phyloP scores from a whole-genome alignment of 2,888 invertebrate species.

The Synanthedon myopaeformis region DNA sequence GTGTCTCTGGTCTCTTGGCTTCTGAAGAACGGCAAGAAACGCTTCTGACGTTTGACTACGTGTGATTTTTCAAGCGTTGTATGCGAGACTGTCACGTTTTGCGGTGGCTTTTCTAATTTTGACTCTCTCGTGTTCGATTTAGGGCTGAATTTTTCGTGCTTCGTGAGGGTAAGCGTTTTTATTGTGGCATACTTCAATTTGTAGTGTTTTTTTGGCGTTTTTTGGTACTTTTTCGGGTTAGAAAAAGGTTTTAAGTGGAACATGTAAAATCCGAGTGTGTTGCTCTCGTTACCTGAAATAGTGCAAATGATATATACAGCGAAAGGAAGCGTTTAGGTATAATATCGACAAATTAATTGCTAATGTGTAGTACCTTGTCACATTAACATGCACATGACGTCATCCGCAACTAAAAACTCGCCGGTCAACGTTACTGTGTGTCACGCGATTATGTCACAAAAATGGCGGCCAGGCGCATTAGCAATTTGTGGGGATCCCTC shows the following conservation, averaged over 20 bases:
- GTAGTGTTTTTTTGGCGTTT: background rate
- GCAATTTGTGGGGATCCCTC: no score
- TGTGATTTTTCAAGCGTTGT: conserved; percentile 2
- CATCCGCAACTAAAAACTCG: no score
- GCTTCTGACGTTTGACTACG: conserved; percentile 23
- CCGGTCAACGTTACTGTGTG: no score
- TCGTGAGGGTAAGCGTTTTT: background rate
- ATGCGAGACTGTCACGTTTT: background rate
- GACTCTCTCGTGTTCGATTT: background rate
- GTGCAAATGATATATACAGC: conserved; percentile 3
- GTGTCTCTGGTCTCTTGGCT: conserved; percentile 17
- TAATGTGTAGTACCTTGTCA: no score
- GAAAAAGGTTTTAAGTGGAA: conserved; percentile 17
- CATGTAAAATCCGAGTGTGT: conserved; percentile 22
- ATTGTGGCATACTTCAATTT: background rate
- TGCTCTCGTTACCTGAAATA: conserved; percentile 29
- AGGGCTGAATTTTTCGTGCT: background rate
- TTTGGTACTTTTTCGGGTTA: background rate
- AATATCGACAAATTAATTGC: no score
- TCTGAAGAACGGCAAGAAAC: conserved; percentile 33
- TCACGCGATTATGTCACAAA: no score
- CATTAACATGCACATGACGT: no score
- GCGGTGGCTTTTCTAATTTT: background rate
- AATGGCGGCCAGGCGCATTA: no score
- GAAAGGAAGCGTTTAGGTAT: no score